Conservation (phyloP, 2,113 vertebrate genomes). For the Dasyurus viverrinus region DNA sequence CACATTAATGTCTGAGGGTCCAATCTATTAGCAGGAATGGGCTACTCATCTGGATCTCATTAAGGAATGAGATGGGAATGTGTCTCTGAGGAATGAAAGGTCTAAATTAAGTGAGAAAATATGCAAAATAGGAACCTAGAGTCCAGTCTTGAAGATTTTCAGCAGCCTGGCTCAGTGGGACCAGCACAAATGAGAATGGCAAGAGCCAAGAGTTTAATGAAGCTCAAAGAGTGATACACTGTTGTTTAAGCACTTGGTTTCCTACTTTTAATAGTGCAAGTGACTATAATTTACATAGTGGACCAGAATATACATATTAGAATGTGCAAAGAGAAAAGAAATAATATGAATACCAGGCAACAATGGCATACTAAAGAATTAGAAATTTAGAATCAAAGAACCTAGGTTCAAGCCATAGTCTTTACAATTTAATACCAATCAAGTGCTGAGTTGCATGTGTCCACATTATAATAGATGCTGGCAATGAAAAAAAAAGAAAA, state of each 20-base stretch:
- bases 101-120: conserved; percentile 21
- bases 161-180: background rate
- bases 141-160: conserved; percentile 39
- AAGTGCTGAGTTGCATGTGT: background rate
- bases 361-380: background rate
- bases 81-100: conserved; percentile 46
- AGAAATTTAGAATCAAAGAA: background rate
- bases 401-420: background rate
- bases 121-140: conserved; percentile 27
- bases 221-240: conserved; percentile 31
- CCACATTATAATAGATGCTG: background rate
- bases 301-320: background rate
- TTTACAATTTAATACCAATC: background rate
- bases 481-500: background rate
- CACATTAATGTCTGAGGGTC: conserved; percentile 25
- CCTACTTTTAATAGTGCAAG: background rate
- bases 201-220: conserved; percentile 4
- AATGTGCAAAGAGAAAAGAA: background rate
- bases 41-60: conserved; percentile 58
- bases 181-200: conserved; percentile 7
- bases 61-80: conserved; percentile 62
- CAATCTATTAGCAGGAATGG: conserved; percentile 55
- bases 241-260: background rate
- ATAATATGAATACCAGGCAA: background rate
- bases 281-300: background rate